phyloP scores from a whole-genome alignment of 2,113 vertebrate species.

The Pampusana beccarii region DNA sequence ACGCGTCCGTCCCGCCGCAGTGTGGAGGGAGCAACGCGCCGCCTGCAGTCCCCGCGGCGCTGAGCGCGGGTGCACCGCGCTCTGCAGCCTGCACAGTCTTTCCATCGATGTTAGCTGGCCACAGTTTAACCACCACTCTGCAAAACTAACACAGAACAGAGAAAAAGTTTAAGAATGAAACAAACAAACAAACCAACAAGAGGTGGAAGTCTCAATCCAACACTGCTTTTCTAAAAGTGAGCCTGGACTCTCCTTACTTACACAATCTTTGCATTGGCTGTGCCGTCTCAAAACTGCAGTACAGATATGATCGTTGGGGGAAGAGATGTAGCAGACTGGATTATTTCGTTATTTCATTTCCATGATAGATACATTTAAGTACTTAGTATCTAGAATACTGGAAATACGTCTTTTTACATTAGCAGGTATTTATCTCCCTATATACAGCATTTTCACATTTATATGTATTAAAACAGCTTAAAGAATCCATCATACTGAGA shows the following conservation, averaged over 20 bases:
- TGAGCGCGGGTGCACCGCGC: fast-evolving
- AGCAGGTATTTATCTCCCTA: background rate
- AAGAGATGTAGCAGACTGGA: background rate
- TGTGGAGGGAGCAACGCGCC: fast-evolving
- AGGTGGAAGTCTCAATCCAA: background rate
- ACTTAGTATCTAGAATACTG: background rate
- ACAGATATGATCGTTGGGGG: fast-evolving
- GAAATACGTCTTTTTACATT: background rate
- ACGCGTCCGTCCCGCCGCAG: fast-evolving
- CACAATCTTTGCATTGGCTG: background rate
- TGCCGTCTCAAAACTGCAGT: background rate
- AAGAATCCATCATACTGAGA: background rate
- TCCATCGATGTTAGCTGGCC: background rate
- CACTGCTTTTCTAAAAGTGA: background rate
- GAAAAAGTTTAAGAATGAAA: no score
- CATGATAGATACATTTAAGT: background rate
- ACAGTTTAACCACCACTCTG: fast-evolving
- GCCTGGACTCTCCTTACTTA: background rate
- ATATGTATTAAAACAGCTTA: background rate
- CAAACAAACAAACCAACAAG: background rate
- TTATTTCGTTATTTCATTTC: background rate
- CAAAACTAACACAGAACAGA: background rate
- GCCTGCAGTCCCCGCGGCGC: fast-evolving
- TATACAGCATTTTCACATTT: background rate
- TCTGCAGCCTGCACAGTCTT: fast-evolving